A percentile compares a stretch with the other conserved stretches of the same genome.
Conservation (phyloP, 2,888 invertebrate genomes). For the Amphipyra tragopoginis region DNA sequence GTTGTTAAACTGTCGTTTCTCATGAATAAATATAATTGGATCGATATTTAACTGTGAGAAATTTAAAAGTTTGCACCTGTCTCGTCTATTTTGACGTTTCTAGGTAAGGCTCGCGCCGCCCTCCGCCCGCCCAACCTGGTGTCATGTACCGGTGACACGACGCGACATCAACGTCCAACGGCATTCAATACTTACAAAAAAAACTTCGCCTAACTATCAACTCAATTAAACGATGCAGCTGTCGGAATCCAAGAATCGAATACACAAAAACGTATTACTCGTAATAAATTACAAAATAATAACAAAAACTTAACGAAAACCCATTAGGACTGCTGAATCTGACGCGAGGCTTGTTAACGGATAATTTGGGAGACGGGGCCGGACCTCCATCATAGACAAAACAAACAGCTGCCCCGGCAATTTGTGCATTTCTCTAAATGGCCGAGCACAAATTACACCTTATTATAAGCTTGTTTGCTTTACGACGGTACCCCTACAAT, state of each 20-base stretch:
- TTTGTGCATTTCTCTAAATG: conserved; percentile 90
- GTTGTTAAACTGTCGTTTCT: conserved; percentile 20
- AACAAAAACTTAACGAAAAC: conserved; percentile 89
- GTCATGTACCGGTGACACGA: conserved; percentile 9
- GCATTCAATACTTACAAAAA: conserved; percentile 39
- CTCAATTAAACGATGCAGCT: conserved; percentile 84
- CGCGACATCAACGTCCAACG: conserved; percentile 16
- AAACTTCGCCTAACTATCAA: conserved; percentile 58
- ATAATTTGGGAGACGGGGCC: conserved; percentile 83
- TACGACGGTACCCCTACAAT: conserved; percentile 89
- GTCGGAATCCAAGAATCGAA: conserved; percentile 80
- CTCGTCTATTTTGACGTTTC: conserved; percentile 30
- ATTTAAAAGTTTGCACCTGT: conserved; percentile 55
- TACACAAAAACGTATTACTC: conserved; percentile 81
- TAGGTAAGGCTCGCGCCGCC: conserved; percentile 23
- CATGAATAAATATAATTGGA: conserved; percentile 20
- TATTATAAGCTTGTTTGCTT: conserved; percentile 91
- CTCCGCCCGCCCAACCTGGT: conserved; percentile 43
- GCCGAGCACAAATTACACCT: conserved; percentile 89
- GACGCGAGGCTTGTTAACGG: conserved; percentile 89
- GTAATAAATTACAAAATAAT: conserved; percentile 86
- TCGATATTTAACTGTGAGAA: conserved; percentile 35
- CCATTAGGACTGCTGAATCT: conserved; percentile 90
- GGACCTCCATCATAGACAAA: conserved; percentile 90
- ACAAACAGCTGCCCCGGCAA: conserved; percentile 89